A percentile compares a stretch with the other conserved stretches of the same genome.
Conservation (phyloP, 2,888 invertebrate species). For the Aleiodes alternator region DNA sequence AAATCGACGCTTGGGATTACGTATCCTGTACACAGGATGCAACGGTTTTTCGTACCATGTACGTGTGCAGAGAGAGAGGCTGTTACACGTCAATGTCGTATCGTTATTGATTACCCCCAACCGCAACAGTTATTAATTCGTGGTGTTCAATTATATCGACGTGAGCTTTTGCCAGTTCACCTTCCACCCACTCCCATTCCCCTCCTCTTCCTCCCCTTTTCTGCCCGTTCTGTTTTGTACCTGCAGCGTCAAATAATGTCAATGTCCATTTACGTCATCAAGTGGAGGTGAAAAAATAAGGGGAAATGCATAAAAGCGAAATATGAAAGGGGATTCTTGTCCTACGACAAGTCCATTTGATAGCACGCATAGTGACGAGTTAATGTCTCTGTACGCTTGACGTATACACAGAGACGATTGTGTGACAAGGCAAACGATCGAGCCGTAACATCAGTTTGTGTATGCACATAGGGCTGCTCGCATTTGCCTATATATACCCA, state of each 20-base stretch:
- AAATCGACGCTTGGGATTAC: conserved; percentile 42
- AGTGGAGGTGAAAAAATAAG: conserved; percentile 35
- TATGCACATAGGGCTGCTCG: conserved; percentile 52
- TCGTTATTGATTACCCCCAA: conserved; percentile 66
- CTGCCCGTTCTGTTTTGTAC: conserved; percentile 28
- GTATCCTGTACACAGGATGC: conserved; percentile 14
- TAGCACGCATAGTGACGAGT: neutral
- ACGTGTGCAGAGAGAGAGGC: conserved; percentile 32
- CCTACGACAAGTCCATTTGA: too few species aligned
- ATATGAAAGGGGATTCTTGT: neutral
- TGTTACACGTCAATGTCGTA: conserved; percentile 55
- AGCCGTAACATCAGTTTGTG: conserved; percentile 60
- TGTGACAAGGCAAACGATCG: conserved; percentile 57
- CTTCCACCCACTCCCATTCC: too few species aligned
- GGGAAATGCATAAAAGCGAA: conserved; percentile 1
- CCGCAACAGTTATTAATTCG: conserved; percentile 74
- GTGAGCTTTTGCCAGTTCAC: conserved; percentile 40
- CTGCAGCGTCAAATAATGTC: conserved; percentile 52
- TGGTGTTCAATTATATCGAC: conserved; percentile 70
- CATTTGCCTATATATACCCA: conserved; percentile 40
- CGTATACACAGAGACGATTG: conserved; percentile 15
- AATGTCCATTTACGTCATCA: conserved; percentile 42
- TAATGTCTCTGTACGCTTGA: conserved; percentile 6
- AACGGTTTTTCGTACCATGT: conserved; percentile 24
- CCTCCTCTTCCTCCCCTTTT: conserved; percentile 45